Percentiles rank a stretch among this genome's conserved stretches.
phyloP scores from a whole-genome alignment of 2,113 vertebrate genomes.

The Tragelaphus strepsiceros region DNA sequence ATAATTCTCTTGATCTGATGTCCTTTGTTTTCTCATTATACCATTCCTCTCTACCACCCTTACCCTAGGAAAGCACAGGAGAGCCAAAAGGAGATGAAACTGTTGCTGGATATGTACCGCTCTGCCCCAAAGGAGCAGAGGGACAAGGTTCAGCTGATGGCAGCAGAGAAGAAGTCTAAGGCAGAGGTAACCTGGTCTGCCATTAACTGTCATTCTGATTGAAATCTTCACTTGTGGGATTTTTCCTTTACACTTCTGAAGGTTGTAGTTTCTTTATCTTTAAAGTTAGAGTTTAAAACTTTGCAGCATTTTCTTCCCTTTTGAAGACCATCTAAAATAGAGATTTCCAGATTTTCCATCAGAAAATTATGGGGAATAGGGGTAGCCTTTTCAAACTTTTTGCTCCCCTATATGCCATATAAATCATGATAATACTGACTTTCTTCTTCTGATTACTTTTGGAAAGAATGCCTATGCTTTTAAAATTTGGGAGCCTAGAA shows the following conservation, averaged over 20 bases:
- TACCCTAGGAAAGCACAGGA: slow-evolving; percentile 92
- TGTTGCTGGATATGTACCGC: slow-evolving; percentile 96
- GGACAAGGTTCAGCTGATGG: slow-evolving; percentile 98
- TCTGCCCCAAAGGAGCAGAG: slow-evolving; percentile 98
- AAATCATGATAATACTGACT: not conserved
- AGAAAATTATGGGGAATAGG: not conserved
- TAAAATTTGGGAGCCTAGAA: not conserved
- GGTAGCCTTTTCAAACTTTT: not conserved
- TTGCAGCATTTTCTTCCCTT: not conserved
- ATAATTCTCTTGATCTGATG: not conserved
- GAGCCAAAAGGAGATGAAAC: slow-evolving; percentile 97
- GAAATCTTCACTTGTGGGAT: not conserved
- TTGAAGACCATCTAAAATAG: not conserved
- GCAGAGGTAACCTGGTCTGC: slow-evolving; percentile 86
- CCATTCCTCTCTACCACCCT: not conserved
- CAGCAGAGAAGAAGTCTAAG: slow-evolving; percentile 96
- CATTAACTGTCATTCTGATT: not conserved
- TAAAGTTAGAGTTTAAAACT: slow-evolving; percentile 24
- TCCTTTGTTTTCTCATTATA: not conserved
- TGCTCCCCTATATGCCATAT: not conserved
- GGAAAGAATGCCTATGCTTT: not conserved
- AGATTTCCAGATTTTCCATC: not conserved
- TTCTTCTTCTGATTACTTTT: slow-evolving; percentile 10
- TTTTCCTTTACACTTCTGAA: not conserved
- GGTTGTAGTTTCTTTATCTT: not conserved